Conservation (phyloP, 2,113 vertebrate species). For the Varanus salvator region DNA sequence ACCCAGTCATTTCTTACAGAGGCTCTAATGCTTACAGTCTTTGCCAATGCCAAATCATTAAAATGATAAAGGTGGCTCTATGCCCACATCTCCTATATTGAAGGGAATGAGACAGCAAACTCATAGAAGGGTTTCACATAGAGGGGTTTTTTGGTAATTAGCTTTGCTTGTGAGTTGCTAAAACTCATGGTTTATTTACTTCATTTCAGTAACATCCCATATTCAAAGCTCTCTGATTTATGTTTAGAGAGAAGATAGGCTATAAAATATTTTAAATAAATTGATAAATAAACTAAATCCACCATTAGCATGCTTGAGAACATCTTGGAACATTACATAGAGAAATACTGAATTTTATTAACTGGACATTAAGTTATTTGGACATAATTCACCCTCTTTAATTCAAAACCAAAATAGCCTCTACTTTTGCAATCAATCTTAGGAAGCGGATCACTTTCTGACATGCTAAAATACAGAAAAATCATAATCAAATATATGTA, state of each 20-base stretch:
- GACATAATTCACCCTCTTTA: not conserved
- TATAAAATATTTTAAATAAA: not conserved
- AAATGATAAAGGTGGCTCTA: not conserved
- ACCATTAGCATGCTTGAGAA: not conserved
- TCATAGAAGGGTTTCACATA: not conserved
- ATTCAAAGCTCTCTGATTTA: too few species aligned
- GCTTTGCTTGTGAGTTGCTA: too few species aligned
- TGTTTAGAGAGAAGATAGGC: too few species aligned
- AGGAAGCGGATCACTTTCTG: not conserved
- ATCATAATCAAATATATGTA: conserved; percentile 49
- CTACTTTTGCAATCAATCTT: too few species aligned
- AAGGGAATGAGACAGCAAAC: not conserved
- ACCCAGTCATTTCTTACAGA: not conserved
- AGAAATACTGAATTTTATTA: not conserved
- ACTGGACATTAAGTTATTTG: not conserved
- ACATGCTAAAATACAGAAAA: conserved; percentile 48
- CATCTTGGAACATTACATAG: not conserved
- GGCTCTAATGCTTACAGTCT: not conserved
- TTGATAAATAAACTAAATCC: not conserved
- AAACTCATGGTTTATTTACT: too few species aligned
- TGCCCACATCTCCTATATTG: not conserved
- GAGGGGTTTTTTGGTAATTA: not conserved
- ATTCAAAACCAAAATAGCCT: not conserved
- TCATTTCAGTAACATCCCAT: too few species aligned
- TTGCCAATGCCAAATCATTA: not conserved